Conservation (phyloP, 2,797 vertebrate species). For the Catostomus latipinnis region DNA sequence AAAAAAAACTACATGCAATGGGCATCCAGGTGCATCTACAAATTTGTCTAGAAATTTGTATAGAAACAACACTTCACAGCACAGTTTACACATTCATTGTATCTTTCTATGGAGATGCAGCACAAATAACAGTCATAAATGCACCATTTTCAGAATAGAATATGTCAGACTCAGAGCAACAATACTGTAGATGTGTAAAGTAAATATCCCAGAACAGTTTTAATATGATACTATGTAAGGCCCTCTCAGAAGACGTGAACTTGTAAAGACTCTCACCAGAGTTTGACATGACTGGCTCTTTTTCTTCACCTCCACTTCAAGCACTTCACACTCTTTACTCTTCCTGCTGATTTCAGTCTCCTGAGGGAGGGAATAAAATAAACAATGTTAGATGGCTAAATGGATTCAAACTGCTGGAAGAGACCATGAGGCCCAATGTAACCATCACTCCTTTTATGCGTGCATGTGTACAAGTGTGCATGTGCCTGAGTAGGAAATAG, state of each 20-base stretch:
- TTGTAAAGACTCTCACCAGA: conserved; percentile 81
- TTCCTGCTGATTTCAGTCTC: conserved; percentile 81
- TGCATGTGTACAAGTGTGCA: conserved; percentile 13
- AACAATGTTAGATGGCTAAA: conserved; percentile 50
- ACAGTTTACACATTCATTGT: background rate
- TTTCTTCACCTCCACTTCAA: conserved; percentile 81
- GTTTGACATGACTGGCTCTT: conserved; percentile 86
- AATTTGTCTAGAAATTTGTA: too few relatives aligned
- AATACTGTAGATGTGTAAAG: background rate
- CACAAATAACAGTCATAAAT: background rate
- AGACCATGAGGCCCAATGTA: conserved; percentile 50
- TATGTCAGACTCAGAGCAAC: too few relatives aligned
- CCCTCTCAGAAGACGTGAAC: conserved; percentile 57
- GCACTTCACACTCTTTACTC: conserved; percentile 78
- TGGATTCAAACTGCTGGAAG: conserved; percentile 61
- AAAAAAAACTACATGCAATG: background rate
- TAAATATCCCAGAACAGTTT: conserved; percentile 17
- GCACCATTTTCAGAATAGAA: background rate
- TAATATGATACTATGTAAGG: background rate
- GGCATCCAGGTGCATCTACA: too few relatives aligned
- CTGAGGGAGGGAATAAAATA: conserved; percentile 64
- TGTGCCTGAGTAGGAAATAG: background rate
- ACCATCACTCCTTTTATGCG: background rate
- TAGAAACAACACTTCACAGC: background rate
- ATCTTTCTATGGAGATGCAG: background rate